Base-by-base conservation (phyloP, 2,888 invertebrate genomes). In the Ophraella communa region DNA sequence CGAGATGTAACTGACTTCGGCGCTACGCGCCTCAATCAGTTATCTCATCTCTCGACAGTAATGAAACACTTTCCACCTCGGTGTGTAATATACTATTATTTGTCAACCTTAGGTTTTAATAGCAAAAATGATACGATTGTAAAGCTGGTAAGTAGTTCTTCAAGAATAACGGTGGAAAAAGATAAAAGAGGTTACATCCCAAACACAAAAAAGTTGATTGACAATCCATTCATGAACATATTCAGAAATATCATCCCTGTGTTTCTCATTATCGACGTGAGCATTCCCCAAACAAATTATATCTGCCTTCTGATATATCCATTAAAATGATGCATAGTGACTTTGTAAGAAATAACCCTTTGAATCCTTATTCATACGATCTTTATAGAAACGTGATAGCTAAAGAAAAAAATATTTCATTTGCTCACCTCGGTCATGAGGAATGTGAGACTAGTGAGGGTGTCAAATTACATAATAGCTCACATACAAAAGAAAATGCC, bases 211-310 rank as follows among this genome's bases (percentile, higher is more conserved):
- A n/a, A n/a, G n/a, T n/a, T n/a, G n/a, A n/a, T n/a, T n/a, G n/a
- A n/a, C n/a, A n/a, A 39, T 17, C 5, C 39, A 39, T 24, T 24
- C 21, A 55, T 18, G 23, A 55, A 18, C 42, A 39, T 14, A 42
- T 55, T 21, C 55, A 55, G 14, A 55, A 55, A 55, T 55, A 20
- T 35, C 35, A 55, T 55, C 21, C 23, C 20, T 42, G 55, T 11
- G 14, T 35, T 11, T 55, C 55, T 18, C 18, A 55, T 39, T 35
- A 35, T 21, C 55, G 55, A 23, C 55, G 35, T 14, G 45, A n/a
- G 45, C 11, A 45, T 14, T n/a, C 45, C 17, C 45, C 45, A 45
- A 45, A 45, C 17, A 45, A 45, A 21, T 45, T 42, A 14, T 45
- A 45, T 17, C 17, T 45, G 17, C 45, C 45, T 45, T 45, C 45